Conservation (phyloP, 2,113 vertebrate genomes). For the Corythaixoides concolor region DNA sequence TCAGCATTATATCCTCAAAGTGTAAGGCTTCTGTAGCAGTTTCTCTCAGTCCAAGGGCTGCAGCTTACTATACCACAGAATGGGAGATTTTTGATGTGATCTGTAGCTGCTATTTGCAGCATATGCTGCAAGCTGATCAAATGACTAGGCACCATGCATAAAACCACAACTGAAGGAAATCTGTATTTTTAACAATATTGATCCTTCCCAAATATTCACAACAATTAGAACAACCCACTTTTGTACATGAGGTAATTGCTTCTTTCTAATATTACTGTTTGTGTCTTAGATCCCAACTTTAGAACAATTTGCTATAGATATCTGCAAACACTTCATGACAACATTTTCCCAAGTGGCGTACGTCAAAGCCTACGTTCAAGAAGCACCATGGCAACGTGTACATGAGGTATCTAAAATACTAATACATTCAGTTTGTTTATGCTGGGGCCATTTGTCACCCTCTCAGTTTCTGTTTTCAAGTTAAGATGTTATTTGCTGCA, state of each 20-base stretch:
- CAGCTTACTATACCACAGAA: not conserved
- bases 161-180: not conserved
- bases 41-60: not conserved
- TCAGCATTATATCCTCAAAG: not conserved
- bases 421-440: not conserved
- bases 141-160: not conserved
- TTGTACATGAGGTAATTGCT: not conserved
- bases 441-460: not conserved
- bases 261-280: conserved; percentile 12
- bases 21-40: not conserved
- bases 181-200: not conserved
- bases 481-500: not conserved
- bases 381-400: conserved; percentile 85
- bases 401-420: conserved; percentile 78
- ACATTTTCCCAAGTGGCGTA: conserved; percentile 83
- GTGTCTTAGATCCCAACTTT: conserved; percentile 79
- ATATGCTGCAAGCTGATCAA: not conserved
- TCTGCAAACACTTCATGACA: conserved; percentile 86
- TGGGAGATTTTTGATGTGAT: not conserved
- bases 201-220: not conserved
- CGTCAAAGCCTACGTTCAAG: conserved; percentile 81
- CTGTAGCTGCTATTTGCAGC: not conserved
- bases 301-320: conserved; percentile 85
- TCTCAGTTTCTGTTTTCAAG: not conserved
- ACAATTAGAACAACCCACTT: not conserved